Conservation (phyloP, 1,140 invertebrate genomes). For the Drosophila neocordata region DNA sequence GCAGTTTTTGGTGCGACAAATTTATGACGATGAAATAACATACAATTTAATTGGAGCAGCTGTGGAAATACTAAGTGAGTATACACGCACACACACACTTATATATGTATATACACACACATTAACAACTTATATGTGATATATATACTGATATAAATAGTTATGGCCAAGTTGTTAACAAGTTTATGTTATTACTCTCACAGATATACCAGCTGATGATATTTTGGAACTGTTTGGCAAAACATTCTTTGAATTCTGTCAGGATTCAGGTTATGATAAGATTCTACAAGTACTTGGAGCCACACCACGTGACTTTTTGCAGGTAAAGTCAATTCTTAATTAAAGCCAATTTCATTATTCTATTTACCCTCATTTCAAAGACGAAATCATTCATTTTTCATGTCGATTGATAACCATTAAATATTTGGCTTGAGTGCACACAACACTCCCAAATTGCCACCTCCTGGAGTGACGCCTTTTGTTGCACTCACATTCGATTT, state of each 20-base stretch:
- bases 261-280: constrained; percentile 96
- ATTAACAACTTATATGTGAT: constrained; percentile 11
- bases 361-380: constrained; percentile 59
- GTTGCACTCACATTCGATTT: constrained; percentile 81
- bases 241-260: constrained; percentile 97
- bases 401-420: constrained; percentile 72
- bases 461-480: constrained; percentile 45
- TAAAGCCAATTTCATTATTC: constrained; percentile 51
- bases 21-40: constrained; percentile 97
- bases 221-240: constrained; percentile 97
- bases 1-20: constrained; percentile 95
- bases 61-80: constrained; percentile 94
- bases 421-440: constrained; percentile 70
- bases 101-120: neutral
- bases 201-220: constrained; percentile 94
- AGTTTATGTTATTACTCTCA: constrained; percentile 35
- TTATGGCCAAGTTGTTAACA: constrained; percentile 27
- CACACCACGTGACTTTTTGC: constrained; percentile 95
- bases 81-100: constrained; percentile 13
- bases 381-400: constrained; percentile 61
- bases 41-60: constrained; percentile 96
- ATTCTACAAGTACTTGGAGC: constrained; percentile 96
- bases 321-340: constrained; percentile 85
- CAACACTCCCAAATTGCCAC: constrained; percentile 20
- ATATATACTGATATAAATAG: constrained; percentile 6